A percentile compares a stretch with the other conserved stretches of the same genome.
These are phyloP conservation scores for Melieria omissa DNA, from an alignment of 2,888 invertebrate species.

Conservation along the genomic window DNA sequence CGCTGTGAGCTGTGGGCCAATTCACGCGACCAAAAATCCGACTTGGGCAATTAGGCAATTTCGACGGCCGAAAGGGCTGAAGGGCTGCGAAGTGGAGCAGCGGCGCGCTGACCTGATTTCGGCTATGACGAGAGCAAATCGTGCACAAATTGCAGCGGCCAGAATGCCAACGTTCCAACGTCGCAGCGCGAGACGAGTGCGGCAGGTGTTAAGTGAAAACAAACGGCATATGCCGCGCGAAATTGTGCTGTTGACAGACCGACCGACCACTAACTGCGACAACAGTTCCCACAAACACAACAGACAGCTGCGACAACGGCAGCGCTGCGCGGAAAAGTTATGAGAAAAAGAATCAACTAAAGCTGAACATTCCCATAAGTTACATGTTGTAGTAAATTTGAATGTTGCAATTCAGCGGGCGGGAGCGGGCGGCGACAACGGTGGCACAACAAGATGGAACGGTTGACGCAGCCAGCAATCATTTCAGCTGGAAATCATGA, in stretches of 20 bases:
- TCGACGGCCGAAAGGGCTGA: too few relatives aligned
- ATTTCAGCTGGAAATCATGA: constrained; percentile 49
- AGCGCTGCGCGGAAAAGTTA: not conserved
- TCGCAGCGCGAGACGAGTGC: not conserved
- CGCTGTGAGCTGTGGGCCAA: too few relatives aligned
- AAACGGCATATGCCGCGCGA: not conserved
- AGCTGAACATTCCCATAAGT: not conserved
- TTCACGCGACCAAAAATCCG: too few relatives aligned
- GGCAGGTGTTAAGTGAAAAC: constrained; percentile 29
- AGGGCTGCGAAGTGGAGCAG: constrained; percentile 30
- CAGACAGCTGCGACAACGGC: too few relatives aligned
- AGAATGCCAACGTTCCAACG: not conserved
- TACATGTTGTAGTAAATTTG: not conserved
- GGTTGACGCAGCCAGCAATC: constrained; percentile 38
- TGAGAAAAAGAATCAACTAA: not conserved
- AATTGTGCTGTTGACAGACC: constrained; percentile 8
- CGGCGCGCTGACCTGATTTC: constrained; percentile 26
- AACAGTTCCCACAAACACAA: not conserved
- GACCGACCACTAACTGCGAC: not conserved
- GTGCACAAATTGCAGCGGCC: constrained; percentile 28
- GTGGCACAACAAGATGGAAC: constrained; percentile 18
- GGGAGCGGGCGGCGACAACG: not conserved
- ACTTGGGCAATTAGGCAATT: too few relatives aligned
- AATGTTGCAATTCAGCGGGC: too few relatives aligned
- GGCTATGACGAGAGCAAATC: constrained; percentile 2